These are phyloP conservation scores for Idaea straminata DNA, from an alignment of 2,888 invertebrate genomes.

Conservation along the genomic window DNA sequence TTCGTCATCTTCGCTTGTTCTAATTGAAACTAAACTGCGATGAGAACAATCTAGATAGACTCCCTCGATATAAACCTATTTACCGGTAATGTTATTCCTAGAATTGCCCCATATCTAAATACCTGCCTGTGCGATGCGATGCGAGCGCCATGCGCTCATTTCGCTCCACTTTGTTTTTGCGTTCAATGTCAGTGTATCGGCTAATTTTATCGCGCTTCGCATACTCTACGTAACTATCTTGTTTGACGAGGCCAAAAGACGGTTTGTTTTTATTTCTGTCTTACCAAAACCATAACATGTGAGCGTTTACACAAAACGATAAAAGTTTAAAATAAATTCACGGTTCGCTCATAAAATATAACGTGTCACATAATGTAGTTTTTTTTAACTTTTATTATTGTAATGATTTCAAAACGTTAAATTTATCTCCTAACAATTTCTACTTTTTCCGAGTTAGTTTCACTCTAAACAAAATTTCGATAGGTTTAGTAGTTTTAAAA, in stretches of 20 bases:
- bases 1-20: conserved; percentile 51
- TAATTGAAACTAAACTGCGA: conserved; percentile 45
- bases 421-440: neutral
- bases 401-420: neutral
- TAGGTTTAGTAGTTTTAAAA: too few species aligned
- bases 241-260: conserved; percentile 69
- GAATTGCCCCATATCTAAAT: conserved; percentile 52
- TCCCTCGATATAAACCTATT: conserved; percentile 47
- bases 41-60: conserved; percentile 33
- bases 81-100: conserved; percentile 42
- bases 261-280: conserved; percentile 71
- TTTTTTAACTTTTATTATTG: conserved; percentile 12
- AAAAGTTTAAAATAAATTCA: conserved; percentile 22
- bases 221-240: conserved; percentile 67
- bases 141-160: conserved; percentile 61
- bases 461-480: too few species aligned
- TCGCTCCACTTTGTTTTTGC: conserved; percentile 76
- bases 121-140: conserved; percentile 35
- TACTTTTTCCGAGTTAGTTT: neutral
- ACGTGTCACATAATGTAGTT: conserved; percentile 10
- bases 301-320: conserved; percentile 36
- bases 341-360: conserved; percentile 13
- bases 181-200: conserved; percentile 79
- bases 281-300: conserved; percentile 58
- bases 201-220: conserved; percentile 76